These are phyloP conservation scores for Actenoides hombroni DNA, from an alignment of 2,113 vertebrate genomes.

Conservation along the genomic window DNA sequence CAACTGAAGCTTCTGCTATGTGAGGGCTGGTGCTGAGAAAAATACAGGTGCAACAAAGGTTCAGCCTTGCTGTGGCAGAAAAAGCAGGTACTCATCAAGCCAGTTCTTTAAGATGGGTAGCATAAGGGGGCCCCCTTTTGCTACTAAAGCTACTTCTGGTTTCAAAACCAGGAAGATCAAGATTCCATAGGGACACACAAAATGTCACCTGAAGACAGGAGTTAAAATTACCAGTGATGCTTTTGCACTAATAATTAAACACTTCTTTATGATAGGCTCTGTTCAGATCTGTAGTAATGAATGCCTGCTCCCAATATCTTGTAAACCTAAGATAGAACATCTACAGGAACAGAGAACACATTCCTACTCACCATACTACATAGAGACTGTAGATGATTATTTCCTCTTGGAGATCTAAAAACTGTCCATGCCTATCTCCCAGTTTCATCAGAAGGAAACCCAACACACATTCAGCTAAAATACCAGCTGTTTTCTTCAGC, in stretches of 20 bases:
- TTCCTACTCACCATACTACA: not conserved
- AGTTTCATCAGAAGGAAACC: not conserved
- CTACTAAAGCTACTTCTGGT: not conserved
- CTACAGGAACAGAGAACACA: not conserved
- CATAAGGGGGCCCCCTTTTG: not conserved
- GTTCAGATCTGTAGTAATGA: not conserved
- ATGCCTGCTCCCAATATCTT: not conserved
- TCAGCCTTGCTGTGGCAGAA: not conserved
- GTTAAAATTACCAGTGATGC: not conserved
- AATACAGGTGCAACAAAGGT: fast-evolving
- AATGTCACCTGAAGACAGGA: not conserved
- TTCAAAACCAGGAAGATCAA: not conserved
- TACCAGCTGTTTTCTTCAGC: not conserved
- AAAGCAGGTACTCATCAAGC: not conserved
- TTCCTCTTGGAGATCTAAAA: not conserved
- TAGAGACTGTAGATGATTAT: not conserved
- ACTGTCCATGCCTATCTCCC: not conserved
- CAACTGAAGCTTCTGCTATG: too few species aligned
- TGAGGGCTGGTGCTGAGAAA: not conserved
- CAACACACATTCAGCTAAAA: not conserved
- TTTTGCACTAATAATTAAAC: not conserved
- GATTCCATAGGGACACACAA: not conserved
- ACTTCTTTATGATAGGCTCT: not conserved
- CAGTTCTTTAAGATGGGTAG: fast-evolving
- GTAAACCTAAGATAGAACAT: not conserved